These are phyloP conservation scores for Brachyptera risi DNA, from an alignment of 2,888 invertebrate species.

Conservation along the genomic window DNA sequence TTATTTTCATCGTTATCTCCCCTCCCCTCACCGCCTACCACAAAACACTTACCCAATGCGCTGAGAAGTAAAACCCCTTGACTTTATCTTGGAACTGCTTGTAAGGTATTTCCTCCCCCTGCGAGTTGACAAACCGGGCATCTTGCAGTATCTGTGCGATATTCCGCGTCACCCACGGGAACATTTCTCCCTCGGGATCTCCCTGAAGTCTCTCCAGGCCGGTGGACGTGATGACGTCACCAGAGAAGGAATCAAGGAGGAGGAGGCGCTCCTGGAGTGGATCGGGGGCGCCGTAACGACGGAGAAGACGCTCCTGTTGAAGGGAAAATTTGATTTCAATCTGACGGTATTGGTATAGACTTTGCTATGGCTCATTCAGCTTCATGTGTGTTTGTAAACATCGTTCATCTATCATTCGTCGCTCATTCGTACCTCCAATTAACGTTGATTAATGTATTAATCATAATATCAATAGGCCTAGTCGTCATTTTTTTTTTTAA, in stretches of 20 bases:
- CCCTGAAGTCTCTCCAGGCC: conserved; percentile 63
- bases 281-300: conserved; percentile 67
- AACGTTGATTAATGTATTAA: too few species aligned
- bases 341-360: too few species aligned
- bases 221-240: conserved; percentile 59
- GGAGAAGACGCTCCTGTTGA: conserved; percentile 66
- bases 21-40: too few species aligned
- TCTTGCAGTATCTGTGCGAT: conserved; percentile 50
- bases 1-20: too few species aligned
- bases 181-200: conserved; percentile 61
- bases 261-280: conserved; percentile 68
- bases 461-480: too few species aligned
- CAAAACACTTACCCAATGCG: conserved; percentile 88
- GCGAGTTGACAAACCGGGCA: conserved; percentile 34
- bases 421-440: too few species aligned
- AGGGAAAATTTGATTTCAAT: too few species aligned
- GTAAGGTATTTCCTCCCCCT: conserved; percentile 44
- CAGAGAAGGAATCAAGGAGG: conserved; percentile 59
- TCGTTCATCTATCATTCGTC: too few species aligned
- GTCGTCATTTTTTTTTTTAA: too few species aligned
- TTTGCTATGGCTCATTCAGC: too few species aligned
- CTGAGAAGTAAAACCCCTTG: conserved; percentile 80
- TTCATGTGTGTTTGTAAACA: too few species aligned
- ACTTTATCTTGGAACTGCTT: conserved; percentile 53
- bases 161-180: conserved; percentile 76